These are phyloP conservation scores for Cylloceria caligata DNA, from an alignment of 2,888 invertebrate species.

Conservation along the genomic window DNA sequence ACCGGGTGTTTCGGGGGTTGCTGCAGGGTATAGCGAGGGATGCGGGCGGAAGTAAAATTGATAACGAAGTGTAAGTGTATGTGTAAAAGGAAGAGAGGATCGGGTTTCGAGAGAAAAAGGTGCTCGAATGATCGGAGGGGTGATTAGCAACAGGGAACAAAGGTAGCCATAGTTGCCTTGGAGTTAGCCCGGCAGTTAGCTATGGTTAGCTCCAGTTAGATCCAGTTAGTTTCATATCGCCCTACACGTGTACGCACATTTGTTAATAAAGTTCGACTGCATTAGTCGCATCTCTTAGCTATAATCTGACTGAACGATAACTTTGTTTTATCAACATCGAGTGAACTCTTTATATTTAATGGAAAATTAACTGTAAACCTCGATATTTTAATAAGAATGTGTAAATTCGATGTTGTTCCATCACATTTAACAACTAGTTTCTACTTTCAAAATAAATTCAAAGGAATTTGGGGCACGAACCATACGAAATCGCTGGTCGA, in stretches of 20 bases:
- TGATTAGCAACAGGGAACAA: constrained; percentile 17
- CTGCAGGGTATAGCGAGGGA: neutral
- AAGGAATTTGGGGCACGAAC: neutral
- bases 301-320: too few species aligned
- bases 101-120: constrained; percentile 6
- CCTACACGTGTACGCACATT: too few species aligned
- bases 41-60: constrained; percentile 19
- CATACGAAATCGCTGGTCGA: neutral
- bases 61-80: constrained; percentile 5
- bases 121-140: constrained; percentile 14
- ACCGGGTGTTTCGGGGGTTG: constrained; percentile 23
- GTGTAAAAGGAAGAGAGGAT: constrained; percentile 1
- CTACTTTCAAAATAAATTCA: neutral
- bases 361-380: too few species aligned
- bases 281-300: too few species aligned
- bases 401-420: neutral
- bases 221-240: too few species aligned
- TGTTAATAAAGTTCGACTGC: too few species aligned
- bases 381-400: too few species aligned
- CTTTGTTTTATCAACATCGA: too few species aligned
- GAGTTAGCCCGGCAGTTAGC: constrained; percentile 9
- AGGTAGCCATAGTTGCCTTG: constrained; percentile 1
- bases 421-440: neutral
- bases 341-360: too few species aligned
- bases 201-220: neutral